phyloP scores from a whole-genome alignment of 2,888 invertebrate species.

The Ectobius pallidus region DNA sequence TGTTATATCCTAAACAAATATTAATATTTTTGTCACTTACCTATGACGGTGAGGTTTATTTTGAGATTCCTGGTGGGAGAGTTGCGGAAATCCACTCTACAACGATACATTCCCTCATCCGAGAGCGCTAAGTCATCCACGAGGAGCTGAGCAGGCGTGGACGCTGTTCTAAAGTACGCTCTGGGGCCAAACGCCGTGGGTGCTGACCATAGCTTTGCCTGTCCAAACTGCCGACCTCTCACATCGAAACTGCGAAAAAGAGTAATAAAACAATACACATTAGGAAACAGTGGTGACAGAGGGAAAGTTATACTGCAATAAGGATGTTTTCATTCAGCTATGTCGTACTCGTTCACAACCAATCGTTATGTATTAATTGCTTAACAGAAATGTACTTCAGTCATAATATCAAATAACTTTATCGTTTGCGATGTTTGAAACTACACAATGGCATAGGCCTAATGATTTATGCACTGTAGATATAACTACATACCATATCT shows the following conservation, averaged over 20 bases:
- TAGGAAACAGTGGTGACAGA: background rate
- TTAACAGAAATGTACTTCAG: no score
- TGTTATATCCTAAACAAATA: no score
- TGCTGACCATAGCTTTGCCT: slow-evolving; percentile 65
- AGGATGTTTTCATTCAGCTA: no score
- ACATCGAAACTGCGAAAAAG: slow-evolving; percentile 64
- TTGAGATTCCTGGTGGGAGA: slow-evolving; percentile 75
- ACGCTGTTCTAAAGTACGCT: slow-evolving; percentile 62
- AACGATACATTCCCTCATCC: slow-evolving; percentile 74
- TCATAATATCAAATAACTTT: no score
- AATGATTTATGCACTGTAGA: no score
- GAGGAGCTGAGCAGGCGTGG: slow-evolving; percentile 64
- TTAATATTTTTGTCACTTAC: slow-evolving; percentile 63
- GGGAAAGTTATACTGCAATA: background rate
- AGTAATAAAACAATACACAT: background rate
- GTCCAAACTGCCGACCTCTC: slow-evolving; percentile 60
- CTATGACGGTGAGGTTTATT: slow-evolving; percentile 76
- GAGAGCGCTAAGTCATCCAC: slow-evolving; percentile 63
- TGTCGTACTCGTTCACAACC: no score
- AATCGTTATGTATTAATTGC: no score
- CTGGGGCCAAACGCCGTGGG: slow-evolving; percentile 62
- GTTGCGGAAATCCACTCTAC: slow-evolving; percentile 75
- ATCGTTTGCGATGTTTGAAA: no score
- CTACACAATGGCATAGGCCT: no score
- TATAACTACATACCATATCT: no score